Base-by-base conservation (phyloP, 2,797 vertebrate species). In the Jordanella pulchra region DNA sequence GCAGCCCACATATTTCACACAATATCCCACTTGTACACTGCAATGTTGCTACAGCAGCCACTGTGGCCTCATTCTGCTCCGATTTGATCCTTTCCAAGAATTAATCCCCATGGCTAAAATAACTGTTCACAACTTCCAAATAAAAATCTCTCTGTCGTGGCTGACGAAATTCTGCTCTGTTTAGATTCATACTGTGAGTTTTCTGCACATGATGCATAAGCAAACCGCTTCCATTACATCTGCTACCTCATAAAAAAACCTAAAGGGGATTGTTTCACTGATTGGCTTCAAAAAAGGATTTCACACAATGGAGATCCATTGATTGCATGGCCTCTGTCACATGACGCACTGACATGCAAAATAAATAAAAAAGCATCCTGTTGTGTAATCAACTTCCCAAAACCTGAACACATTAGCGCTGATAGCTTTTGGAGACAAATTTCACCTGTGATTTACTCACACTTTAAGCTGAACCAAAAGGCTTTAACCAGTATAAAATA, bases 331-430 rank as follows among this genome's bases (percentile, higher is more conserved):
- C 65, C 76, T 78, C 79, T 73, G 80, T 79, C 77, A 93, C 92
- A 79, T 79, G 76, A 91, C 81, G 86, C 73, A 65, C 77, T 78
- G 85, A 85, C 85, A 86, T 86, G 89, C 76, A 81, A 84, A 87
- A 68, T 44, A 72, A 80, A 77, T 48, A 45, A 66, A 28, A 64
- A 17, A 18, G 73, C 72, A 80, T 79, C 74, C 44, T 65, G 48
- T 53, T 77, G 18, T 61, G 68, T 65, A 30, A 51, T 76, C 76
- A 25, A 54, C 17, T 23, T 63, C 60, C 32, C 35, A 3, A n/a
- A 48, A 48, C 47, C 47, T 48, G 47, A 48, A 48, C 47, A 48
- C 17, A 48, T 48, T 17, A 18, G 47, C 18, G 15, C 15, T 18
- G 47, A 48, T 48, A 48, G 47, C 47, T 42, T 63, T 63, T 63